Percentiles rank a stretch among this genome's conserved stretches.
phyloP scores from a whole-genome alignment of 1,140 invertebrate genomes.

The Babylonia areolata region DNA sequence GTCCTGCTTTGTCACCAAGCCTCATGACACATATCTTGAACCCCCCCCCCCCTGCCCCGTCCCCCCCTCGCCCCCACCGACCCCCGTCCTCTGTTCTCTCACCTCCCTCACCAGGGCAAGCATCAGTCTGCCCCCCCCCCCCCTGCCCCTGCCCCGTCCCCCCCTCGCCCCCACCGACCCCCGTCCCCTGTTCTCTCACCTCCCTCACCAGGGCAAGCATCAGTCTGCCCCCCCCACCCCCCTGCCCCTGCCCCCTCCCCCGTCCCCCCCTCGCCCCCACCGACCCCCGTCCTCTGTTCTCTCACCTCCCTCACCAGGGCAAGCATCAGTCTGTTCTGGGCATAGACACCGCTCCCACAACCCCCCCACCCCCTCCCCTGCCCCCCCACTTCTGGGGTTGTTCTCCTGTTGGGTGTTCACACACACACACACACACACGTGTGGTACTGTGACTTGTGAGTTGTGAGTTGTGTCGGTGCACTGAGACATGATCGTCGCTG shows the following conservation, averaged over 20 bases:
- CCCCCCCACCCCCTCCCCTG: neutral
- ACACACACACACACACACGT: too few species aligned
- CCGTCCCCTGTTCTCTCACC: neutral
- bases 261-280: too few species aligned
- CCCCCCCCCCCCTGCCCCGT: neutral
- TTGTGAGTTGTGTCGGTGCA: too few species aligned
- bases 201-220: neutral
- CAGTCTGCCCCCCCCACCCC: too few species aligned
- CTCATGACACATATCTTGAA: neutral
- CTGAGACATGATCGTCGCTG: too few species aligned
- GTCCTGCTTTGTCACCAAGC: neutral
- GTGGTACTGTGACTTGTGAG: too few species aligned
- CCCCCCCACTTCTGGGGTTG: too few species aligned
- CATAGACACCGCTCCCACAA: too few species aligned
- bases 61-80: neutral
- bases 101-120: neutral
- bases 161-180: too few species aligned
- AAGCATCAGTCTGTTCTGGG: too few species aligned
- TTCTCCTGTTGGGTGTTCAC: too few species aligned
- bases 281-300: neutral
- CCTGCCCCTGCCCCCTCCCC: neutral
- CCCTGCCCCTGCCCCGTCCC: neutral
- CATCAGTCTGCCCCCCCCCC: too few species aligned
- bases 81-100: neutral
- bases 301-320: neutral